Conservation (phyloP, 2,888 invertebrate species). For the Luffia ferchaultella region DNA sequence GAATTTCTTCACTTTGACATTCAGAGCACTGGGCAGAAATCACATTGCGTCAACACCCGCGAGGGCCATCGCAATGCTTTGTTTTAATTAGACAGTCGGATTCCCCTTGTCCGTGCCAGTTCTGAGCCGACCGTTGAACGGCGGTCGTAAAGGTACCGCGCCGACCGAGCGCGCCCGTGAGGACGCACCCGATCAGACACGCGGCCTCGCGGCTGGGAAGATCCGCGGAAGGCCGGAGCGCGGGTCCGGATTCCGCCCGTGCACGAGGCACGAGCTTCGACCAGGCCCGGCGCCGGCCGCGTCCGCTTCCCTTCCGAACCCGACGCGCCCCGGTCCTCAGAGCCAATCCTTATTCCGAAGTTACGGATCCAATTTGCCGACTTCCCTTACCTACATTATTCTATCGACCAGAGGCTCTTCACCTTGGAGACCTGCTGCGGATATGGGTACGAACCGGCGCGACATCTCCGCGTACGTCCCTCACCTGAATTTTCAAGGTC, state of each 20-base stretch:
- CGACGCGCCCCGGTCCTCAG: conserved; percentile 72
- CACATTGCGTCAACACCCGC: conserved; percentile 70
- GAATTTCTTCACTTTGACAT: conserved; percentile 74
- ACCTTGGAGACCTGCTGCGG: conserved; percentile 81
- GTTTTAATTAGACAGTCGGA: conserved; percentile 76
- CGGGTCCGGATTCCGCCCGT: too few relatives aligned
- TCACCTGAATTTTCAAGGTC: conserved; percentile 38
- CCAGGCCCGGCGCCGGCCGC: conserved; percentile 20
- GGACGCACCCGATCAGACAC: too few relatives aligned
- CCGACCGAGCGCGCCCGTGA: conserved; percentile 15
- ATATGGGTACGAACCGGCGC: conserved; percentile 70
- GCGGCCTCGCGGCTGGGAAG: conserved; percentile 22
- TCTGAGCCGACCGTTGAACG: conserved; percentile 64
- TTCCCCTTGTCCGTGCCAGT: conserved; percentile 72
- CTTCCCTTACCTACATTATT: conserved; percentile 75
- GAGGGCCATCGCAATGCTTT: conserved; percentile 73
- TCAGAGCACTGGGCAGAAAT: conserved; percentile 73
- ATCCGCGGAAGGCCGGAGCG: too few relatives aligned
- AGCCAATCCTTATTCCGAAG: conserved; percentile 78
- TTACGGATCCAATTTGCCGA: conserved; percentile 73
- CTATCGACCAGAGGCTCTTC: conserved; percentile 72
- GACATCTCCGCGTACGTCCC: conserved; percentile 34
- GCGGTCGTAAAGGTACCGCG: conserved; percentile 30
- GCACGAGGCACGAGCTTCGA: conserved; percentile 26
- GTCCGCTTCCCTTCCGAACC: conserved; percentile 49